These are phyloP conservation scores for Anolis sagrei DNA, from an alignment of 2,113 vertebrate species.

Conservation along the genomic window DNA sequence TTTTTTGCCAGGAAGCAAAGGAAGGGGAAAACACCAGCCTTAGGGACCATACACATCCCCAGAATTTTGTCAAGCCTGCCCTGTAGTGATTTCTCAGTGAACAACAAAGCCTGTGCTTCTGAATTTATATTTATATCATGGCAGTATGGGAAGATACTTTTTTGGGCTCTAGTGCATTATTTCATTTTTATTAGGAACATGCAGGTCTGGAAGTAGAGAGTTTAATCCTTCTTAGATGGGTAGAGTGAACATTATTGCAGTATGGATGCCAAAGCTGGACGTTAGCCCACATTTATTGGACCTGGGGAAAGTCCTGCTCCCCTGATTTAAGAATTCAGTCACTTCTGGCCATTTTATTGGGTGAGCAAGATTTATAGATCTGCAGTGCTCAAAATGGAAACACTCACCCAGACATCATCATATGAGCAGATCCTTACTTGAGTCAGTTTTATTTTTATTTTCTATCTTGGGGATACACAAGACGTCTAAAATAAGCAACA, in stretches of 20 bases:
- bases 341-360: neutral
- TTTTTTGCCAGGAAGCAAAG: too few relatives aligned
- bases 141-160: too few relatives aligned
- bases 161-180: neutral
- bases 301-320: neutral
- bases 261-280: neutral
- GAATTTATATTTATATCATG: neutral
- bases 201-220: neutral
- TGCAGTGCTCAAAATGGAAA: neutral
- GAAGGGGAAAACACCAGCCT: too few relatives aligned
- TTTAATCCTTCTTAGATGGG: neutral
- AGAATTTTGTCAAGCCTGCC: neutral
- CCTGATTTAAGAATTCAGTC: neutral
- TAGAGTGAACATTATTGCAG: neutral
- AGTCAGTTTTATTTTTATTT: neutral
- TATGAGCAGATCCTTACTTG: neutral
- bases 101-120: neutral
- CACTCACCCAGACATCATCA: neutral
- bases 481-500: neutral
- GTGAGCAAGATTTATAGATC: neutral
- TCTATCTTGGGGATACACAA: neutral
- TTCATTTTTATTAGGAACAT: neutral
- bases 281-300: neutral
- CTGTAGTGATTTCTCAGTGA: neutral
- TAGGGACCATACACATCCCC: too few relatives aligned